A percentile compares a stretch with the other conserved stretches of the same genome.
Evolutionary conservation across 1,140 invertebrate species (phyloP).

Genomic region (Anadara kagoshimensis): DNA sequence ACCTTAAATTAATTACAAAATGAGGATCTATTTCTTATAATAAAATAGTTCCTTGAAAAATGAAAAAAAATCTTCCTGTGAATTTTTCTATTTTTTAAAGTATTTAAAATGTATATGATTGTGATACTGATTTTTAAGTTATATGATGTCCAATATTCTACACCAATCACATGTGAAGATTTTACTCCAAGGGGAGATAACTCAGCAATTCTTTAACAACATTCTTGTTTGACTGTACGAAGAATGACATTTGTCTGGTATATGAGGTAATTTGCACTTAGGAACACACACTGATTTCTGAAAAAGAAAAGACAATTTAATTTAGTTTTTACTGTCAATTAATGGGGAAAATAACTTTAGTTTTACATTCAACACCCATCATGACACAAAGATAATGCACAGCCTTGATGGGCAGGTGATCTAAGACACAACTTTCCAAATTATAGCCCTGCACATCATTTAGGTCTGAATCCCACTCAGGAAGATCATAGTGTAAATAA

Average conservation of each 20-base stretch:
- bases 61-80: neutral
- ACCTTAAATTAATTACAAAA: too few species aligned
- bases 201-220: constrained; percentile 41
- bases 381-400: too few species aligned
- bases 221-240: constrained; percentile 91
- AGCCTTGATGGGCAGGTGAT: too few species aligned
- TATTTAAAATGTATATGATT: neutral
- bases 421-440: too few species aligned
- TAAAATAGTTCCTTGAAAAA: neutral
- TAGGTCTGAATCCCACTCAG: too few species aligned
- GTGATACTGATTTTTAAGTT: constrained; percentile 6
- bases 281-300: constrained; percentile 96
- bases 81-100: neutral
- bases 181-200: neutral
- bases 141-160: constrained; percentile 4
- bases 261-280: constrained; percentile 96
- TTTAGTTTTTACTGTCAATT: too few species aligned
- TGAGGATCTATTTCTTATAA: too few species aligned
- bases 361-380: too few species aligned
- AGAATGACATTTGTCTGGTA: constrained; percentile 98
- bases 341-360: too few species aligned
- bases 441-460: too few species aligned
- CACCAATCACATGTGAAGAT: constrained; percentile 4
- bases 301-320: constrained; percentile 77
- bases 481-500: too few species aligned